These are phyloP conservation scores for Eledona agricola DNA, from an alignment of 2,888 invertebrate species.

Conservation along the genomic window DNA sequence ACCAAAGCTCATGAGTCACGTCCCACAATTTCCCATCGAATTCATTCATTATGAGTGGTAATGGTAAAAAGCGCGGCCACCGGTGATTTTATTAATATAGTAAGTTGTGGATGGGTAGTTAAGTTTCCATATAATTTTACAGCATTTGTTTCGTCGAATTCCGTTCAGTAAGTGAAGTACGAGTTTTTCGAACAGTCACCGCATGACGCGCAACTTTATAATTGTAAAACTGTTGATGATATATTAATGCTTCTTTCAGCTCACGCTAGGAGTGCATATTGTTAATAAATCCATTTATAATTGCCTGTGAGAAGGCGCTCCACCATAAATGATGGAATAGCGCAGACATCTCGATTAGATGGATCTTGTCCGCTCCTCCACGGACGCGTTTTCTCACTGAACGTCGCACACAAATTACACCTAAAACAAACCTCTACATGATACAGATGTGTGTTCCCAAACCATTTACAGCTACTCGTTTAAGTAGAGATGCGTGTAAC, in stretches of 20 bases:
- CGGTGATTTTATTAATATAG: constrained; percentile 45
- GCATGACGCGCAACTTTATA: constrained; percentile 53
- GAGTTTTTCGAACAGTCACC: constrained; percentile 47
- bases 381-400: constrained; percentile 21
- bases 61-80: constrained; percentile 34
- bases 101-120: constrained; percentile 41
- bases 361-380: constrained; percentile 6
- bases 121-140: constrained; percentile 47
- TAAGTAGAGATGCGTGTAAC: constrained; percentile 49
- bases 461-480: constrained; percentile 35
- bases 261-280: constrained; percentile 50
- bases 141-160: constrained; percentile 50
- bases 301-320: constrained; percentile 49
- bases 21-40: constrained; percentile 41
- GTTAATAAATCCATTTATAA: constrained; percentile 54
- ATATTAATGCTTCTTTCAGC: constrained; percentile 51
- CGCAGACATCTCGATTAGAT: constrained; percentile 39
- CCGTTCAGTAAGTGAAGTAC: constrained; percentile 46
- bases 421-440: constrained; percentile 32
- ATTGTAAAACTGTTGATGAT: constrained; percentile 54
- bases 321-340: constrained; percentile 43
- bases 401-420: constrained; percentile 18
- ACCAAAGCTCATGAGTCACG: constrained; percentile 43
- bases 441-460: constrained; percentile 41
- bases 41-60: constrained; percentile 32